These are phyloP conservation scores for Celastrina argiolus DNA, from an alignment of 2,888 invertebrate genomes.

Conservation along the genomic window DNA sequence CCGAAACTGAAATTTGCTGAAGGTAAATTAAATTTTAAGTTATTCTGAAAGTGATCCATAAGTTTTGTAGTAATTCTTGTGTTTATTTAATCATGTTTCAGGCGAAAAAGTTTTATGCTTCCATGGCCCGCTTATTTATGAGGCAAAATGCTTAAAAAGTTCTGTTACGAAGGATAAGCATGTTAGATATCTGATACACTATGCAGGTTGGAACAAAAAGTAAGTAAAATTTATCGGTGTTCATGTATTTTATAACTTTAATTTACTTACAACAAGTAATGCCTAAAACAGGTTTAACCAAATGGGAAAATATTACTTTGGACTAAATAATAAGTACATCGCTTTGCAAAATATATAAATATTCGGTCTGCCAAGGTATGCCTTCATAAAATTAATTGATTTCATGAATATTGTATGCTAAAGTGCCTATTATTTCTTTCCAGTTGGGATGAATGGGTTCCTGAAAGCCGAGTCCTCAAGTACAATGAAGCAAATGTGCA, in stretches of 20 bases:
- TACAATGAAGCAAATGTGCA: conserved; percentile 93
- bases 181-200: conserved; percentile 95
- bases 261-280: too few species aligned
- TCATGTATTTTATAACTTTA: not conserved
- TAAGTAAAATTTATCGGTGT: conserved; percentile 62
- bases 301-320: too few species aligned
- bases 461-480: conserved; percentile 92
- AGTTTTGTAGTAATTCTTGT: not conserved
- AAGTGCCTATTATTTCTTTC: conserved; percentile 36
- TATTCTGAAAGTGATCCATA: not conserved
- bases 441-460: conserved; percentile 96
- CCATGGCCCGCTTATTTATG: conserved; percentile 96
- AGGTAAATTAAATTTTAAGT: conserved; percentile 53
- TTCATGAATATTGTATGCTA: not conserved
- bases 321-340: too few species aligned
- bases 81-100: conserved; percentile 48
- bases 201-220: conserved; percentile 99
- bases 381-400: not conserved
- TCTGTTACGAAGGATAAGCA: conserved; percentile 90
- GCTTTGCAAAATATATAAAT: too few species aligned
- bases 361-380: too few species aligned
- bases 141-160: conserved; percentile 95
- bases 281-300: too few species aligned
- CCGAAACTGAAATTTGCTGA: conserved; percentile 86
- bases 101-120: conserved; percentile 96